Evolutionary conservation across 2,888 invertebrate species (phyloP), one percentile per base, ranked within the genome.

Genomic region (Eilema sororculum): DNA sequence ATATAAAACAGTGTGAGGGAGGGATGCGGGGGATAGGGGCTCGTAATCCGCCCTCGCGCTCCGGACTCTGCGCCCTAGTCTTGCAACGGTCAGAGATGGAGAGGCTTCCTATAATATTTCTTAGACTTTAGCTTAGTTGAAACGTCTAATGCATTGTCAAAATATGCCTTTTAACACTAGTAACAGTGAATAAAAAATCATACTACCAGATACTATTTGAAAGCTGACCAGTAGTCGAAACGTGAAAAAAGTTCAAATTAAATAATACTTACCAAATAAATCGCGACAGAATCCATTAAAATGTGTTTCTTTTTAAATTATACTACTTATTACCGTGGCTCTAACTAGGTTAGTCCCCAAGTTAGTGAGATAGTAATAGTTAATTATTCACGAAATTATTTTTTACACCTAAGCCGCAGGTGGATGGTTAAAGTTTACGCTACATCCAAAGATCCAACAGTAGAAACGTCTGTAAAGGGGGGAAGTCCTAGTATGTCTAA

Each of bases 1-100:
- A 89, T 89, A 90, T 84, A 86, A 87, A 90, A 86, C 81, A 87
- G 84, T 77, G 82, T 78, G 79, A 83, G 79, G 79, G 79, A 73
- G 75, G 74, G 76, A 75, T 72, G 81, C 74, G 78, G 76, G 82
- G 75, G 83, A 80, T 75, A 79, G 85, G 75, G 85, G 77, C 77
- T 81, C 82, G 83, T 87, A 89, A 90, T 88, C 87, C 87, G 76
- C 79, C 76, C 79, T 78, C 82, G 77, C 78, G 71, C 77, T 66
- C 46, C 80, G 79, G 77, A 82, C 85, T 80, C 84, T 81, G 81
- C 77, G 78, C 70, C 76, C 77, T 69, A 71, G 64, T 71, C 73
- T 75, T 76, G 67, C 61, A 64, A 61, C 65, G 10, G 61, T 72
- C 57, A 65, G 37, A 28, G 37, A 25, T 77, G 59, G 84, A 85